A percentile compares a stretch with the other conserved stretches of the same genome.
Evolutionary conservation across 2,888 invertebrate species (phyloP).

Genomic region (Clostera curtula): DNA sequence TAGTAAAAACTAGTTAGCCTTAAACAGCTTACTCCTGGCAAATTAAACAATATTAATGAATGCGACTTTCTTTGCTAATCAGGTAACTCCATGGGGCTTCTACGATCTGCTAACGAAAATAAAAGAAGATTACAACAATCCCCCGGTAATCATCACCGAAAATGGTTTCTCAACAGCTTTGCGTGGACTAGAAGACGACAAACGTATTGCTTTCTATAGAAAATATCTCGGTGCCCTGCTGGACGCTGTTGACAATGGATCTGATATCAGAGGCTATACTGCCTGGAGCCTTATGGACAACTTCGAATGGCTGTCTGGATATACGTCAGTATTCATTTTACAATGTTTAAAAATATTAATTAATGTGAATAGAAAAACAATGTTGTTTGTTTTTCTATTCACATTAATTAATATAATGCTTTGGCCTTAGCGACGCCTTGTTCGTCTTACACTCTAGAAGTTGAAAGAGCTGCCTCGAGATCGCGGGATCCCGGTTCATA

Average conservation of each 20-base stretch:
- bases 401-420: too few relatives aligned
- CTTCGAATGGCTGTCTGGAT: slow-evolving; percentile 75
- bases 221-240: slow-evolving; percentile 11
- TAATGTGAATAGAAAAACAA: too few relatives aligned
- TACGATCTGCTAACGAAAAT: slow-evolving; percentile 69
- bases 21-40: too few relatives aligned
- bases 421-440: too few relatives aligned
- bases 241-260: slow-evolving; percentile 50
- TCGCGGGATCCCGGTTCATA: too few relatives aligned
- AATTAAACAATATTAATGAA: background rate
- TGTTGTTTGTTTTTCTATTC: too few relatives aligned
- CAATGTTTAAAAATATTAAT: too few relatives aligned
- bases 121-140: slow-evolving; percentile 65
- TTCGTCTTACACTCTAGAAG: too few relatives aligned
- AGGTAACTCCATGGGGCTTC: slow-evolving; percentile 77
- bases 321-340: slow-evolving; percentile 61
- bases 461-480: too few relatives aligned
- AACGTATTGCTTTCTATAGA: slow-evolving; percentile 8
- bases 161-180: slow-evolving; percentile 72
- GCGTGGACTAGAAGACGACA: slow-evolving; percentile 63
- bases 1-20: too few relatives aligned
- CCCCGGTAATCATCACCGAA: slow-evolving; percentile 74
- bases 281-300: slow-evolving; percentile 77
- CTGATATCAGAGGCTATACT: slow-evolving; percentile 60
- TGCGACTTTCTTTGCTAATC: slow-evolving; percentile 6